Percentiles rank a stretch among this genome's conserved stretches.
Evolutionary conservation across 2,113 vertebrate genomes (phyloP).

Genomic region (Theropithecus gelada): DNA sequence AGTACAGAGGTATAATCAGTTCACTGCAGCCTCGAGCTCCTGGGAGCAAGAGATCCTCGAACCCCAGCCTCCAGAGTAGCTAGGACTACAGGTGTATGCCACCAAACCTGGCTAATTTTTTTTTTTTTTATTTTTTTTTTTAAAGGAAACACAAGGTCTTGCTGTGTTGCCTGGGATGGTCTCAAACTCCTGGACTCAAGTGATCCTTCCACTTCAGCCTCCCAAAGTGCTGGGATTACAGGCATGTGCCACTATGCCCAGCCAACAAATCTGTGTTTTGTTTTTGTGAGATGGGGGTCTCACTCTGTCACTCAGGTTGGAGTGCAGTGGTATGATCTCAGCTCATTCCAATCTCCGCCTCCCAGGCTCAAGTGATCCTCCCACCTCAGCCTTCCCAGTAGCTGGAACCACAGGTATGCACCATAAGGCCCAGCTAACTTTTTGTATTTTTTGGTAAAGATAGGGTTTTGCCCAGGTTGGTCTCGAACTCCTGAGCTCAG

Average conservation of each 20-base stretch:
- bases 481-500: not conserved
- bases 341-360: not conserved
- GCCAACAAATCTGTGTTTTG: too few relatives aligned
- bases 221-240: too few relatives aligned
- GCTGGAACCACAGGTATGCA: not conserved
- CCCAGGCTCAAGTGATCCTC: not conserved
- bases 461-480: not conserved
- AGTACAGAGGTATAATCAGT: not conserved
- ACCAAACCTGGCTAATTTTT: not conserved
- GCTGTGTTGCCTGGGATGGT: too few relatives aligned
- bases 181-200: too few relatives aligned
- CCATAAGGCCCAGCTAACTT: not conserved
- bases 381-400: not conserved
- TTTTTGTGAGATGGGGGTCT: not conserved
- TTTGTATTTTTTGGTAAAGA: not conserved
- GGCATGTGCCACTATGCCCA: too few relatives aligned
- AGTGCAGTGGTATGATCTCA: not conserved
- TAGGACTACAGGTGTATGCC: not conserved
- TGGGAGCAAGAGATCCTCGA: not conserved
- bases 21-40: not conserved
- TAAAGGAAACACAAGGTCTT: too few relatives aligned
- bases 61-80: not conserved
- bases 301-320: not conserved
- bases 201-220: too few relatives aligned
- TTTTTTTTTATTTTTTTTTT: not conserved